Evolutionary conservation across 2,888 invertebrate genomes (phyloP).

Genomic region (Drosophila paramelanica): DNA sequence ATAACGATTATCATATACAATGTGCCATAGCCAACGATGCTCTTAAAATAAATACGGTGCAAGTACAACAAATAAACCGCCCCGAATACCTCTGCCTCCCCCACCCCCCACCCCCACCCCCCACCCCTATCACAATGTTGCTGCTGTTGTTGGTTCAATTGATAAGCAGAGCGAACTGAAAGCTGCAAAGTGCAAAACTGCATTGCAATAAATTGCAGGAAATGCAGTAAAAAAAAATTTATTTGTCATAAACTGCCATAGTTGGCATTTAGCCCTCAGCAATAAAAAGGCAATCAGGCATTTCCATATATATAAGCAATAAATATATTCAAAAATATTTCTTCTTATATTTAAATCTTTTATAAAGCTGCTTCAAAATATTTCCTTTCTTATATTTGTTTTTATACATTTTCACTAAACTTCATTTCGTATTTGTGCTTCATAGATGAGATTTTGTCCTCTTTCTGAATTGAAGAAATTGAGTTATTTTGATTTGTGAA

Average conservation of each 20-base stretch:
- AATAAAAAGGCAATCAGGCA: conserved; percentile 42
- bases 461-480: no score
- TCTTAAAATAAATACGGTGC: conserved; percentile 68
- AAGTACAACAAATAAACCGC: conserved; percentile 41
- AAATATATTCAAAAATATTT: no score
- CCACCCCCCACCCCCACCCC: no score
- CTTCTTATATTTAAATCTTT: no score
- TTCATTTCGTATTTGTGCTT: no score
- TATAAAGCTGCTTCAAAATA: no score
- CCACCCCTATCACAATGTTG: conserved; percentile 4
- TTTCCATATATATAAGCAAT: no score
- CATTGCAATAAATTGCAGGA: conserved; percentile 72
- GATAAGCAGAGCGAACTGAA: conserved; percentile 60
- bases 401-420: no score
- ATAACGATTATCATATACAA: conserved; percentile 50
- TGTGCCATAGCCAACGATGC: conserved; percentile 48
- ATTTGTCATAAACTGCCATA: conserved; percentile 66
- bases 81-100: neutral
- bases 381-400: no score
- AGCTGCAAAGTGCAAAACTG: conserved; percentile 50
- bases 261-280: conserved; percentile 45
- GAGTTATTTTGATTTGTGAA: no score
- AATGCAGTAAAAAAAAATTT: conserved; percentile 68
- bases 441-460: no score
- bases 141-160: conserved; percentile 32